Percentiles rank a stretch among this genome's conserved stretches.
phyloP scores from a whole-genome alignment of 2,797 vertebrate genomes.

The Sebastes taczanowskii region DNA sequence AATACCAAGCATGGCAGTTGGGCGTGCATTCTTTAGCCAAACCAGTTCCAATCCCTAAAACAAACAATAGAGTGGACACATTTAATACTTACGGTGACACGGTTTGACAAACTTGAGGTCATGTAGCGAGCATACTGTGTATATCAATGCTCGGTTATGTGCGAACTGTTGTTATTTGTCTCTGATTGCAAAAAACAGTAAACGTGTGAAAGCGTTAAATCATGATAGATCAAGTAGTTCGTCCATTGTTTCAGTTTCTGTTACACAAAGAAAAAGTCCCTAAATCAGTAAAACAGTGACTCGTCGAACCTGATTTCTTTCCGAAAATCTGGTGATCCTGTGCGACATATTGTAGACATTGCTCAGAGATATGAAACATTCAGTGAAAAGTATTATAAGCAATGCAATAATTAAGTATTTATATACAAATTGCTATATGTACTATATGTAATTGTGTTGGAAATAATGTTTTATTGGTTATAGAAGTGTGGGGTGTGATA shows the following conservation, averaged over 20 bases:
- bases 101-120: fast-evolving
- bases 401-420: neutral
- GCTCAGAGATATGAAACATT: neutral
- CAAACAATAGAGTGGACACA: neutral
- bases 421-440: neutral
- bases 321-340: neutral
- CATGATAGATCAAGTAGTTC: neutral
- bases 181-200: neutral
- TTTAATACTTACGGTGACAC: fast-evolving
- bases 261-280: neutral
- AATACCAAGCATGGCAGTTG: too few species aligned
- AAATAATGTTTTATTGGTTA: neutral
- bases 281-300: neutral
- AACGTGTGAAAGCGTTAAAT: neutral
- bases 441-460: neutral
- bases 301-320: neutral
- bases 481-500: neutral
- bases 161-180: neutral
- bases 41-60: neutral
- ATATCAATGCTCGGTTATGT: neutral
- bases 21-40: neutral
- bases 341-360: neutral
- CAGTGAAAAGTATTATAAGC: neutral
- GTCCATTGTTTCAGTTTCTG: neutral
- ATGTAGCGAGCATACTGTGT: neutral